Evolutionary conservation across 2,113 vertebrate genomes (phyloP).

Genomic region (Orycteropus afer): DNA sequence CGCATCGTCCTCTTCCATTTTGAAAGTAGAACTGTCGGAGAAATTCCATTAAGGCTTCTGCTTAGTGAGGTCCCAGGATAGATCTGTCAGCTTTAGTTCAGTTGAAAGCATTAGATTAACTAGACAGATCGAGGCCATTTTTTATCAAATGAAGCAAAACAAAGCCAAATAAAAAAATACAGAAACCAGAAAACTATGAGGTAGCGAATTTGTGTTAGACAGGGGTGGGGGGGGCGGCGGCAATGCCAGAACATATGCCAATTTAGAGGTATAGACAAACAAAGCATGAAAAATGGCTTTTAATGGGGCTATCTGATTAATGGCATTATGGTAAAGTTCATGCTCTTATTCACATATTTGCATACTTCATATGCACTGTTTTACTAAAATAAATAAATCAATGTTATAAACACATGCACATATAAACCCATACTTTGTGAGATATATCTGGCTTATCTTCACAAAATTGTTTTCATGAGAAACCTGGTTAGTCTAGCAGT

Average conservation of each 20-base stretch:
- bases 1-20: conserved; percentile 93
- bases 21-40: conserved; percentile 91
- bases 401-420: neutral
- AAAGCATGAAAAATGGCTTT: accelerated
- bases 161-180: neutral
- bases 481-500: neutral
- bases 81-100: accelerated
- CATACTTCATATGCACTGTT: neutral
- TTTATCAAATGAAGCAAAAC: neutral
- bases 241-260: accelerated
- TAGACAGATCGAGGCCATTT: accelerated
- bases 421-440: neutral
- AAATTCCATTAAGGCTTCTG: neutral
- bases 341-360: neutral
- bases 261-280: neutral
- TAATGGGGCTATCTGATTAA: accelerated
- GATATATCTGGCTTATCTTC: neutral
- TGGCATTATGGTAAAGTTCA: accelerated
- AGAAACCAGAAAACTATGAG: neutral
- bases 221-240: accelerated
- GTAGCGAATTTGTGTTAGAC: accelerated
- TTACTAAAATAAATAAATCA: neutral
- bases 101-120: accelerated
- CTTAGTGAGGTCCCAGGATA: accelerated
- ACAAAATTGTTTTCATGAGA: neutral